Conservation (phyloP, 2,113 vertebrate species). For the Baryphthengus martii region DNA sequence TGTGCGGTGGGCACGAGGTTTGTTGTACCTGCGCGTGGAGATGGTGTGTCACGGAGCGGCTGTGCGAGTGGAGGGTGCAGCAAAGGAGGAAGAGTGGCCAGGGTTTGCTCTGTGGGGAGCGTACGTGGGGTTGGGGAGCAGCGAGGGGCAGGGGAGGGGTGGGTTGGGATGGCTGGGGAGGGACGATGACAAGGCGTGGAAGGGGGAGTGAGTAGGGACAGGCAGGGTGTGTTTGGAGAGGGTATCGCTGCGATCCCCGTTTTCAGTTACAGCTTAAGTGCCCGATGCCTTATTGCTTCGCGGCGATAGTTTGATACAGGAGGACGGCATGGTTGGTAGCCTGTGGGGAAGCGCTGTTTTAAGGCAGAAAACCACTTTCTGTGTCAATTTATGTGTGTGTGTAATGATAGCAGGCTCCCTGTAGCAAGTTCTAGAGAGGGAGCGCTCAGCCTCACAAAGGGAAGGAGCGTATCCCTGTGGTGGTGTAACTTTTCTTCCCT, state of each 20-base stretch:
- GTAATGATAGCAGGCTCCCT: neutral
- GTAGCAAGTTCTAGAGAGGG: neutral
- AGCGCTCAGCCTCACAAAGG: neutral
- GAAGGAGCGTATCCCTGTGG: neutral
- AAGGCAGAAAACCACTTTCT: neutral
- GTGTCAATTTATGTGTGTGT: neutral
- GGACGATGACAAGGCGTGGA: neutral
- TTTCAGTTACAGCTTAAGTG: neutral
- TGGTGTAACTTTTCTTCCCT: neutral
- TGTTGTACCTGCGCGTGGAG: neutral
- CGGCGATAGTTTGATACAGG: neutral
- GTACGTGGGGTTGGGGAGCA: neutral
- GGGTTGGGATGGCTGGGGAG: neutral
- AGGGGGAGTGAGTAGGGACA: neutral
- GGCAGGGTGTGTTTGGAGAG: neutral
- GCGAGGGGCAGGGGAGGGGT: neutral
- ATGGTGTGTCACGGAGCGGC: accelerated
- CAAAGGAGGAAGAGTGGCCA: neutral
- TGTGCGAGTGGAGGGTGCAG: neutral
- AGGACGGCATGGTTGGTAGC: neutral
- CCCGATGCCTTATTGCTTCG: neutral
- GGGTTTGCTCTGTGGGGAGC: neutral
- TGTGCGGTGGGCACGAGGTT: neutral
- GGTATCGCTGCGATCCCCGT: neutral
- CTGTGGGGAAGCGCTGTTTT: neutral